Percentiles rank a stretch among this genome's conserved stretches.
Conservation (phyloP, 2,888 invertebrate genomes). For the Aphrophora alni region DNA sequence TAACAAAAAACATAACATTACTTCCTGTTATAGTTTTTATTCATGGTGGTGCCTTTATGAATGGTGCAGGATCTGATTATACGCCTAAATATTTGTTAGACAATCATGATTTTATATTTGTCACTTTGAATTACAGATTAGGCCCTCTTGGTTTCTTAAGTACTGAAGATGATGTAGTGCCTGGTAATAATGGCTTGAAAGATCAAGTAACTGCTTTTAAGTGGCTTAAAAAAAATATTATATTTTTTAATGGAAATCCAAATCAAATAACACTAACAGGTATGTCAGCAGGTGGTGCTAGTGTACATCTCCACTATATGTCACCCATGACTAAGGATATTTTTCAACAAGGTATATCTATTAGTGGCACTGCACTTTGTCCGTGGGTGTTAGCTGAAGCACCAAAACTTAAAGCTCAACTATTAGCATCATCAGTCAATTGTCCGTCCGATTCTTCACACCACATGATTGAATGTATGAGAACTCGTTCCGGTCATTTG, state of each 20-base stretch:
- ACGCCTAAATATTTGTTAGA: constrained; percentile 68
- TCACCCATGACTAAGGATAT: constrained; percentile 54
- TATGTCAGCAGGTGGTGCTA: constrained; percentile 55
- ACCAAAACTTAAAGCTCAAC: constrained; percentile 66
- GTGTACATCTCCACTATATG: constrained; percentile 54
- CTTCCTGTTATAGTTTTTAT: constrained; percentile 59
- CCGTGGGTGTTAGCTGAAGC: constrained; percentile 67
- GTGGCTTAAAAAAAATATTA: constrained; percentile 53
- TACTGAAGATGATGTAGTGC: constrained; percentile 51
- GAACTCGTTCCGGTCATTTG: constrained; percentile 62
- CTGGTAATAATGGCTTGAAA: constrained; percentile 56
- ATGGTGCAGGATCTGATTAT: constrained; percentile 63
- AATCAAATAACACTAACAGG: constrained; percentile 54
- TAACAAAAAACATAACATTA: not conserved
- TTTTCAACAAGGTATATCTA: constrained; percentile 69
- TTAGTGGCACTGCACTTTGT: constrained; percentile 73
- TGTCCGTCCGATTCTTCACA: constrained; percentile 64
- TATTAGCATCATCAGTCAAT: constrained; percentile 68
- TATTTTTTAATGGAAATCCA: constrained; percentile 54
- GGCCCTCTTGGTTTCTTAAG: constrained; percentile 58
- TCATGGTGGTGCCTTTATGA: constrained; percentile 66
- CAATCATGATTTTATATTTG: constrained; percentile 58
- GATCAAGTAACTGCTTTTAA: constrained; percentile 49
- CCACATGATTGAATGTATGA: constrained; percentile 70
- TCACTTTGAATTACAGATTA: constrained; percentile 56